Conservation (phyloP, 2,113 vertebrate genomes). For the Dicrurus megarhynchus region DNA sequence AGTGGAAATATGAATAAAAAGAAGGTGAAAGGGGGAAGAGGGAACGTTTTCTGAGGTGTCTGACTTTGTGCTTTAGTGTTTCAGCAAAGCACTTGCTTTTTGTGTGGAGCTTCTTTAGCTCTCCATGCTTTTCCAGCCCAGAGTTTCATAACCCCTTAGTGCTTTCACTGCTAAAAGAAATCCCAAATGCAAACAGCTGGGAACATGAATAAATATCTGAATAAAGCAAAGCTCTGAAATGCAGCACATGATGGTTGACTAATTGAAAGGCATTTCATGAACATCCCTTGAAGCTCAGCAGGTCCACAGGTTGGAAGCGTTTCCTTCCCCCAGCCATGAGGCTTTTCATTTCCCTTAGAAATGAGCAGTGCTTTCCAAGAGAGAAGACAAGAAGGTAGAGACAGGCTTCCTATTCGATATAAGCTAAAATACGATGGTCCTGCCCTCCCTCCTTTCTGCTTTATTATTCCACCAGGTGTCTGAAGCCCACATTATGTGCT, state of each 20-base stretch:
- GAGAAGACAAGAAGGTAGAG: not conserved
- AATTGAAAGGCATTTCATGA: not conserved
- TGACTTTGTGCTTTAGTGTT: not conserved
- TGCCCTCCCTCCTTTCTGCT: not conserved
- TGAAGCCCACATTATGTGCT: not conserved
- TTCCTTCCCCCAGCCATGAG: not conserved
- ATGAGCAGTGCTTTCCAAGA: not conserved
- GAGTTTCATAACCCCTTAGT: not conserved
- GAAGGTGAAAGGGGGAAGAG: not conserved
- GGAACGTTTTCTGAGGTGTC: not conserved
- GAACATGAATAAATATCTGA: not conserved
- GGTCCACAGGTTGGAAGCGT: not conserved
- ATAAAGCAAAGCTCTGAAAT: not conserved
- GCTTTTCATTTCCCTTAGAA: not conserved
- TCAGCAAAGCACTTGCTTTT: not conserved
- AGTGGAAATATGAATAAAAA: not conserved
- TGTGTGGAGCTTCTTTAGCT: not conserved
- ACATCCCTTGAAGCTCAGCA: not conserved
- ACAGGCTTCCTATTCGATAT: not conserved
- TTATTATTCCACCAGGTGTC: slow-evolving; percentile 4
- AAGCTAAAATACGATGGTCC: not conserved
- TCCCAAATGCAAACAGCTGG: not conserved
- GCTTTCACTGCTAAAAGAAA: not conserved
- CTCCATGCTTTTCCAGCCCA: not conserved
- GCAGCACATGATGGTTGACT: not conserved